Evolutionary conservation across 1,140 invertebrate species (phyloP).

Genomic region (Tachypleus tridentatus): DNA sequence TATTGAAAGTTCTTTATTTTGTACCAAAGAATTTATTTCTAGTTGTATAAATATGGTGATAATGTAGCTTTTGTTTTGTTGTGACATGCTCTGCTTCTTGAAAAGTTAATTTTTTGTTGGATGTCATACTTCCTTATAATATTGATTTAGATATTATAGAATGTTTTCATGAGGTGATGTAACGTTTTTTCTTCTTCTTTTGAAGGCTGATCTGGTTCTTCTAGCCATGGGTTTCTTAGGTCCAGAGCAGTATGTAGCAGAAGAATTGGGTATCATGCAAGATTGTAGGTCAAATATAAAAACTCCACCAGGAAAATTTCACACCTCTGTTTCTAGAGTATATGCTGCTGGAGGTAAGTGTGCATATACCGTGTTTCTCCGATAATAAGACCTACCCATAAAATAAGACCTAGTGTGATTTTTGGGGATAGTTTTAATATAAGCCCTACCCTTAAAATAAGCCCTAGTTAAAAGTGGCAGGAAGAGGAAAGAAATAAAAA

Average conservation of each 20-base stretch:
- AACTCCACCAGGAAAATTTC: slow-evolving; percentile 60
- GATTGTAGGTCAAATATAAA: slow-evolving; percentile 88
- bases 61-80: background rate
- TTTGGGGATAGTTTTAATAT: no score
- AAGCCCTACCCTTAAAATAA: no score
- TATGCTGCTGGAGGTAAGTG: slow-evolving; percentile 87
- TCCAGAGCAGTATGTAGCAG: slow-evolving; percentile 78
- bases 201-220: slow-evolving; percentile 70
- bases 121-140: no score
- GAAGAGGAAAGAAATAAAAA: no score
- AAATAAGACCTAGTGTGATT: no score
- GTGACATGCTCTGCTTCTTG: background rate
- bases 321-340: slow-evolving; percentile 68
- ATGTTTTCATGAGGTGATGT: slow-evolving; percentile 42
- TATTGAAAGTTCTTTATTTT: no score
- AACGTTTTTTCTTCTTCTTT: slow-evolving; percentile 75
- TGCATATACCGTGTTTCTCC: no score
- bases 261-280: slow-evolving; percentile 65
- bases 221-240: slow-evolving; percentile 98
- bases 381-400: no score
- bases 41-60: no score
- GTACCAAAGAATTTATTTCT: no score
- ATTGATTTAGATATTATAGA: background rate
- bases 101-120: background rate
- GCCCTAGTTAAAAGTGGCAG: no score